Evolutionary conservation across 2,113 vertebrate genomes (phyloP).

Genomic region (Brachyhypopomus occidentalis): DNA sequence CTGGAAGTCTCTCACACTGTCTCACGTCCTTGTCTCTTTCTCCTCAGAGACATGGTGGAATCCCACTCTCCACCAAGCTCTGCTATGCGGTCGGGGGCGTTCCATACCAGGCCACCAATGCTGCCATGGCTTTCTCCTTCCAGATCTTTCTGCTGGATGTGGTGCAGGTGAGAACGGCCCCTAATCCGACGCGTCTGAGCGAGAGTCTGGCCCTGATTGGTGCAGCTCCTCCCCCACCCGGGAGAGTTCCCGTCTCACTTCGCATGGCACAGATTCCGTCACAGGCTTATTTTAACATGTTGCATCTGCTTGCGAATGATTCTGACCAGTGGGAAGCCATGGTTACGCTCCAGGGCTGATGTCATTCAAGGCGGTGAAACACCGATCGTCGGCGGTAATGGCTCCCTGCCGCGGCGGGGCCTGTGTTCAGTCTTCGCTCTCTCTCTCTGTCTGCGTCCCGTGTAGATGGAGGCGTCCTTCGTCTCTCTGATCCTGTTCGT

Average conservation of each 20-base stretch:
- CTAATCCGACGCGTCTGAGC: not conserved
- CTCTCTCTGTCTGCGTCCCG: constrained; percentile 24
- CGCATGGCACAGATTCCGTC: no score
- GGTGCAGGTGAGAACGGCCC: constrained; percentile 66
- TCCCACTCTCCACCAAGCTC: constrained; percentile 68
- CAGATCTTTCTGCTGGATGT: constrained; percentile 79
- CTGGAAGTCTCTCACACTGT: no score
- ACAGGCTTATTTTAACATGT: not conserved
- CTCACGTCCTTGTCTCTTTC: not conserved
- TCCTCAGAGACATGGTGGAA: constrained; percentile 53
- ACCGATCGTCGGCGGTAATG: not conserved
- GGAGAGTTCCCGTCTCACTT: no score
- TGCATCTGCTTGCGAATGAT: not conserved
- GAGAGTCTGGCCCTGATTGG: no score
- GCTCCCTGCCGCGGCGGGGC: not conserved
- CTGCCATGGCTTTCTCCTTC: constrained; percentile 67
- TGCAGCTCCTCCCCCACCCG: no score
- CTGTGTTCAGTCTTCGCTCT: not conserved
- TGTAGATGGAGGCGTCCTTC: constrained; percentile 69
- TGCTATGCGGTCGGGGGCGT: constrained; percentile 73
- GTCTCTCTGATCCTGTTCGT: constrained; percentile 74
- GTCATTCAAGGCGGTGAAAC: not conserved
- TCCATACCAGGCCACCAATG: constrained; percentile 70
- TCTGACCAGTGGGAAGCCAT: constrained; percentile 15
- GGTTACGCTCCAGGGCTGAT: no score